phyloP scores from a whole-genome alignment of 1,140 invertebrate species.

The Pectinophora gossypiella region DNA sequence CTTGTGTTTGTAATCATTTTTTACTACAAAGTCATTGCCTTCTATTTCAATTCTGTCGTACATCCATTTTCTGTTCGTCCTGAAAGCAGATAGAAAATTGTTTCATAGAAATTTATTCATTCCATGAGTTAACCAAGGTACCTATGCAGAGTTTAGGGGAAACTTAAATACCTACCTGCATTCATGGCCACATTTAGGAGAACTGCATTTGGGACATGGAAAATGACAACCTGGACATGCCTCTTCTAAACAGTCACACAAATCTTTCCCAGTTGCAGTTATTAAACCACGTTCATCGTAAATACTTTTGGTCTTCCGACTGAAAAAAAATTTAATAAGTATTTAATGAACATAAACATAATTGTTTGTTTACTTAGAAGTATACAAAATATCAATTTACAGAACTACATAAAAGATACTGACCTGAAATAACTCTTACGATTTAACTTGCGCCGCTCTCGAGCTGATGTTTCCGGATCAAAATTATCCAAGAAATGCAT shows the following conservation, averaged over 20 bases:
- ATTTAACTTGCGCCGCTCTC: constrained; percentile 57
- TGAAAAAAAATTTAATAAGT: too few relatives aligned
- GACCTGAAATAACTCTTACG: constrained; percentile 63
- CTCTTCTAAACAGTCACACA: constrained; percentile 86
- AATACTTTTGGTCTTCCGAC: constrained; percentile 50
- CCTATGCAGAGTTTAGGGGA: too few relatives aligned
- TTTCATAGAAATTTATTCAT: too few relatives aligned
- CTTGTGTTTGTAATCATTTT: constrained; percentile 56
- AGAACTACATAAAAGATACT: constrained; percentile 11
- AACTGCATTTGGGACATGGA: constrained; percentile 83
- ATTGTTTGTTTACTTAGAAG: not conserved
- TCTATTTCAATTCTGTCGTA: constrained; percentile 74
- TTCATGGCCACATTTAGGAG: constrained; percentile 68
- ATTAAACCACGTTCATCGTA: constrained; percentile 63
- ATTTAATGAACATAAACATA: constrained; percentile 2
- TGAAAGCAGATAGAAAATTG: constrained; percentile 46
- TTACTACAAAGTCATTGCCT: constrained; percentile 66
- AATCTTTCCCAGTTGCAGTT: constrained; percentile 76
- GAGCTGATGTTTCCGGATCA: constrained; percentile 56
- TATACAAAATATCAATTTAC: not conserved
- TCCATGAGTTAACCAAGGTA: too few relatives aligned
- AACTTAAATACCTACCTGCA: constrained; percentile 71
- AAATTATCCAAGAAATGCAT: constrained; percentile 59
- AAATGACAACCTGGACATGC: constrained; percentile 88
- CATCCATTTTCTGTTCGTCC: constrained; percentile 71